phyloP scores from a whole-genome alignment of 2,888 invertebrate species.

The Megastigmus dorsalis region DNA sequence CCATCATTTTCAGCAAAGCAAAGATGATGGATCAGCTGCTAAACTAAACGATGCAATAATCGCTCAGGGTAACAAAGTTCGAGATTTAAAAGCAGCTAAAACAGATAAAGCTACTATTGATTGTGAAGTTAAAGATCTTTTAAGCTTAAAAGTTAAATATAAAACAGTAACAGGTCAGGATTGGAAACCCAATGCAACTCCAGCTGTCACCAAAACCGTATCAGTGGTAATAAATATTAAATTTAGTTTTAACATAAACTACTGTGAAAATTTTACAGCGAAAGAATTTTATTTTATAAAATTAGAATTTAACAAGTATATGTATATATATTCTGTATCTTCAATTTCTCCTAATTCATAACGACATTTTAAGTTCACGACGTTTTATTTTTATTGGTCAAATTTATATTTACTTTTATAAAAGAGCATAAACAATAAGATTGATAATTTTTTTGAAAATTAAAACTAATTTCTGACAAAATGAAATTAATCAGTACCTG shows the following conservation, averaged over 20 bases:
- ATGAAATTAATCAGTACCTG: no score
- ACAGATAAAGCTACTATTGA: constrained; percentile 74
- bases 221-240: constrained; percentile 42
- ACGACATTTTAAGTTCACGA: no score
- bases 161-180: constrained; percentile 75
- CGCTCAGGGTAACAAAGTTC: constrained; percentile 69
- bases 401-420: no score
- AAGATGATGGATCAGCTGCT: constrained; percentile 60
- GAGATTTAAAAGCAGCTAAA: constrained; percentile 64
- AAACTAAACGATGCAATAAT: constrained; percentile 74
- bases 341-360: no score
- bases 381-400: no score
- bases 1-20: not conserved
- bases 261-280: no score
- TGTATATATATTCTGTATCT: no score
- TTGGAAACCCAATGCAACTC: constrained; percentile 65
- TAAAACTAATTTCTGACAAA: no score
- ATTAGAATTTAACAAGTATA: not conserved
- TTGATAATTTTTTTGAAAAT: no score
- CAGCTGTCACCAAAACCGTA: constrained; percentile 54
- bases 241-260: not conserved
- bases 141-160: constrained; percentile 74
- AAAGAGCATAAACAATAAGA: no score
- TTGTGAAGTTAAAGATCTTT: constrained; percentile 77
- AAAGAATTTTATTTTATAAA: not conserved